phyloP scores from a whole-genome alignment of 2,113 vertebrate species.

The Tupaia tana region DNA sequence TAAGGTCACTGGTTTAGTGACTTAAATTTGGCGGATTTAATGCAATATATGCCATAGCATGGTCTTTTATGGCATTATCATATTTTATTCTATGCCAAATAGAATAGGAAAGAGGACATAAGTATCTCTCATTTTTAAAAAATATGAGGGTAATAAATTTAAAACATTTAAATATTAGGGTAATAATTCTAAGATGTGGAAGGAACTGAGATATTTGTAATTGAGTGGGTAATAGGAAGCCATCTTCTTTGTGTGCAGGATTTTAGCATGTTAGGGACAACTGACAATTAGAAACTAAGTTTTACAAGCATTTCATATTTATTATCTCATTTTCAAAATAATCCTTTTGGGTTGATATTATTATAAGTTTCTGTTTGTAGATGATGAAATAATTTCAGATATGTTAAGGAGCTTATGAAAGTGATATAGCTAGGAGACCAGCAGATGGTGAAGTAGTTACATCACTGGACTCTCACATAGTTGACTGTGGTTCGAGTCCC shows the following conservation, averaged over 20 bases:
- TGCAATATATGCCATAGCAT: neutral
- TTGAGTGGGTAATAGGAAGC: neutral
- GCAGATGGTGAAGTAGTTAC: too few relatives aligned
- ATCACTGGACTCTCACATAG: too few relatives aligned
- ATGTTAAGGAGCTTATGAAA: neutral
- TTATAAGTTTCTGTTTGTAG: neutral
- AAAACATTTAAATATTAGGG: constrained; percentile 5
- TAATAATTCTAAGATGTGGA: neutral
- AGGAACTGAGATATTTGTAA: neutral
- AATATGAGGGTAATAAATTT: neutral
- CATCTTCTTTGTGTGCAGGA: neutral
- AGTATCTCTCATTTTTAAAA: neutral
- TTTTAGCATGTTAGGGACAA: neutral
- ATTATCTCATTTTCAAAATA: constrained; percentile 31
- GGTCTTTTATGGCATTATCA: neutral
- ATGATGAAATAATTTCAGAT: neutral
- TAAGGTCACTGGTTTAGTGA: neutral
- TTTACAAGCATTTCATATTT: neutral
- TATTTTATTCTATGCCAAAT: constrained; percentile 13
- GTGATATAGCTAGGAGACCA: neutral
- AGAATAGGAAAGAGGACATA: neutral
- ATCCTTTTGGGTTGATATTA: neutral
- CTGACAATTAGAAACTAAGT: neutral
- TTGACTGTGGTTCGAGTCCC: too few relatives aligned
- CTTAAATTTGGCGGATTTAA: neutral